Evolutionary conservation across 2,888 invertebrate species (phyloP), one percentile per base, ranked within the genome.

Genomic region (Eristalinus aeneus): DNA sequence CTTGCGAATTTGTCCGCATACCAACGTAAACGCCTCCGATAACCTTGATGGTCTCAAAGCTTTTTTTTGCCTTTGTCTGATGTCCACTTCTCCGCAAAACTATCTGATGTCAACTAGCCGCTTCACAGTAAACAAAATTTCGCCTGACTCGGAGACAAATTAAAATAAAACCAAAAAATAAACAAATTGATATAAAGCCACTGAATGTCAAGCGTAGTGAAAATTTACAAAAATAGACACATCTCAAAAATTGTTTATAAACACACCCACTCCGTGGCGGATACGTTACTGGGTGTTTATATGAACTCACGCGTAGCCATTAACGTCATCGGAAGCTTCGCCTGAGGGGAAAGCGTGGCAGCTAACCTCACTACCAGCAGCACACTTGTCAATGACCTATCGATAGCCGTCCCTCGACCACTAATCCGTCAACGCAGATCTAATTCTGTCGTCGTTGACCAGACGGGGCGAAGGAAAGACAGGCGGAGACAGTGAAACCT

Each of bases 201-300:
- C 54, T n/a, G 34, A 69, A 27, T 5, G 16, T 34, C 20, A 23
- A 23, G 61, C 34, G 16, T 11, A 1, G 36, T 22, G 68, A 69
- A 56, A 23, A 53, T 32, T 27, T 54, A 54, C 12, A 32, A 67
- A 34, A 22, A 39, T 23, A 74, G 16, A 39, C 20, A 10, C 68
- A 67, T 34, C 1, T 63, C 20, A 34, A 32, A 77, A 74, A 32
- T 73, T 83, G 74, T 83, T 83, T 78, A 64, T 79, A 71, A 79
- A 84, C 69, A 79, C 74, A 34, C 79, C 67, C 39, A 74, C 83
- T 74, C 63, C 32, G n/a, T 16, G 31, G 27, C 39, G 58, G 2
- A n/a, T 74, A 22, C 65, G 58, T 22, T 32, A 20, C 53, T 64
- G 11, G 22, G 56, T 23, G 23, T 56, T 22, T 8, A 23, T 23